phyloP scores from a whole-genome alignment of 2,888 invertebrate genomes.

The Eilema depressum region DNA sequence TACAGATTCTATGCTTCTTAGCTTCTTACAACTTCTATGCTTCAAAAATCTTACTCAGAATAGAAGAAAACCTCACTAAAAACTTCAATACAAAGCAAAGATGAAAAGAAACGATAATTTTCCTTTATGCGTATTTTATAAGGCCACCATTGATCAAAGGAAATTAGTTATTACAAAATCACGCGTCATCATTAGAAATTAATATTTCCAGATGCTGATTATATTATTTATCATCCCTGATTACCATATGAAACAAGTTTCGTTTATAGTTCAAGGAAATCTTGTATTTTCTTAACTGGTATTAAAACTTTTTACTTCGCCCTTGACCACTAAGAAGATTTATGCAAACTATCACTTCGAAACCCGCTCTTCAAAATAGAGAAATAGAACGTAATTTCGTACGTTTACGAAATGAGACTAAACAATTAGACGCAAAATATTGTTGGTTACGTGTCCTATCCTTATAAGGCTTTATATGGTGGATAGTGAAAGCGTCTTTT shows the following conservation, averaged over 20 bases:
- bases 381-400: background rate
- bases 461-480: constrained; percentile 7
- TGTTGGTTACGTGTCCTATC: constrained; percentile 5
- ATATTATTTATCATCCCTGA: constrained; percentile 20
- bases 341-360: constrained; percentile 22
- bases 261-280: constrained; percentile 46
- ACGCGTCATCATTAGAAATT: constrained; percentile 18
- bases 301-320: constrained; percentile 22
- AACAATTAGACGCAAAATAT: constrained; percentile 13
- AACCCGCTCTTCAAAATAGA: background rate
- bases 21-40: too few relatives aligned
- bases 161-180: constrained; percentile 22
- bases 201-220: constrained; percentile 26
- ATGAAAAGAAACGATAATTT: background rate
- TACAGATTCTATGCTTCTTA: too few relatives aligned
- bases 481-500: constrained; percentile 9
- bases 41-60: too few relatives aligned
- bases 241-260: constrained; percentile 37
- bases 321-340: constrained; percentile 29
- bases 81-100: background rate
- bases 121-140: background rate
- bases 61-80: background rate
- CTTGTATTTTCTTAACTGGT: constrained; percentile 33
- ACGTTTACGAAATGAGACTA: constrained; percentile 10
- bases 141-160: background rate